A percentile compares a stretch with the other conserved stretches of the same genome.
These are phyloP conservation scores for Rotaria macrura DNA, from an alignment of 2,888 invertebrate genomes.

Conservation along the genomic window DNA sequence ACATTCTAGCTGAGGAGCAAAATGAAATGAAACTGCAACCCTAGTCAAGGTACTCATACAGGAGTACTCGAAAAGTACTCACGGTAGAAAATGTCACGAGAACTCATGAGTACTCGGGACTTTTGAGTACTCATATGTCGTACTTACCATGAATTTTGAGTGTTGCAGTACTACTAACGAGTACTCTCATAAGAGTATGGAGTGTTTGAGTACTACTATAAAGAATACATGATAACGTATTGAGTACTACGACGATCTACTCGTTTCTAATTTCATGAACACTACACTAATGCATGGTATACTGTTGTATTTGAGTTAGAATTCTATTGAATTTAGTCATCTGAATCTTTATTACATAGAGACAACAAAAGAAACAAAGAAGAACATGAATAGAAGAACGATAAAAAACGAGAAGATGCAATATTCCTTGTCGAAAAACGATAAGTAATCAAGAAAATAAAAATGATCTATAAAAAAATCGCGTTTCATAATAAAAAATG, in stretches of 20 bases:
- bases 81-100: not conserved
- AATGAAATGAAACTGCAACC: not conserved
- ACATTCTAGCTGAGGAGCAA: too few species aligned
- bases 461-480: too few species aligned
- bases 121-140: not conserved
- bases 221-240: not conserved
- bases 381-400: too few species aligned
- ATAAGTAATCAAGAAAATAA: too few species aligned
- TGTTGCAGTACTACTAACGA: not conserved
- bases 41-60: not conserved
- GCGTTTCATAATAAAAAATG: too few species aligned
- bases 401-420: too few species aligned
- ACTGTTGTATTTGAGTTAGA: not conserved
- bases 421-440: too few species aligned
- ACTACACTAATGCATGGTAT: not conserved
- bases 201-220: not conserved
- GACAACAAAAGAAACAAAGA: not conserved
- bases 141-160: not conserved
- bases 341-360: not conserved
- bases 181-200: not conserved
- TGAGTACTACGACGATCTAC: not conserved
- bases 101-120: not conserved
- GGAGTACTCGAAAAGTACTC: not conserved
- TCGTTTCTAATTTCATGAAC: not conserved
- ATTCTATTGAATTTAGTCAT: not conserved